phyloP scores from a whole-genome alignment of 1,140 invertebrate genomes.

The Steinernema feltiae region DNA sequence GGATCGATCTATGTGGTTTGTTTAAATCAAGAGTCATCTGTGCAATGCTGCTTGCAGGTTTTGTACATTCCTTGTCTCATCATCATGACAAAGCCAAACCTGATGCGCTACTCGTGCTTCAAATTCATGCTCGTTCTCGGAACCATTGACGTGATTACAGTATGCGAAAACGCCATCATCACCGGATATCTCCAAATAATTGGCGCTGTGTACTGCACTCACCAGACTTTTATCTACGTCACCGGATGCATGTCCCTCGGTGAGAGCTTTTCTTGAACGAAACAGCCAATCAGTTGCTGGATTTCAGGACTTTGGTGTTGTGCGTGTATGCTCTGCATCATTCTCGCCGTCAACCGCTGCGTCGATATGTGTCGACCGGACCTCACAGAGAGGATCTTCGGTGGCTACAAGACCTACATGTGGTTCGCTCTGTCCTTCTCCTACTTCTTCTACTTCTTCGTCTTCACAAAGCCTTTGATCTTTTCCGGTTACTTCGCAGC shows the following conservation, averaged over 20 bases:
- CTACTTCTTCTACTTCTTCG: not conserved
- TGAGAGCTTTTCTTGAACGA: not conserved
- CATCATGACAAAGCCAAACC: not conserved
- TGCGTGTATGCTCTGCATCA: slow-evolving; percentile 7
- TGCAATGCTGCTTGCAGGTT: not conserved
- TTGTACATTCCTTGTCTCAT: not conserved
- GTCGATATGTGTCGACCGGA: not conserved
- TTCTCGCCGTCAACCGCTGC: slow-evolving; percentile 16
- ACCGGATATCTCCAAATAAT: not conserved
- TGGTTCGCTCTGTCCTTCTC: not conserved
- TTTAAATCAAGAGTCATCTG: not conserved
- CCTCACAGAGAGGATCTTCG: not conserved
- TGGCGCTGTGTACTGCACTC: not conserved
- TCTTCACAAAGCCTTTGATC: not conserved
- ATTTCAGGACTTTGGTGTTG: slow-evolving; percentile 18
- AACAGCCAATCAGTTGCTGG: not conserved
- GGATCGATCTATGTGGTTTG: not conserved
- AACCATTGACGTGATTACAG: not conserved
- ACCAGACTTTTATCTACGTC: not conserved
- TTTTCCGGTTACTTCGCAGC: not conserved
- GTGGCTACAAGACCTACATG: not conserved
- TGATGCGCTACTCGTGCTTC: not conserved
- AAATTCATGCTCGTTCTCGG: not conserved
- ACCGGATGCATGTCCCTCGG: not conserved
- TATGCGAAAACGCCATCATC: not conserved